Base-by-base conservation (phyloP, 2,888 invertebrate species). In the Laothoe populi region DNA sequence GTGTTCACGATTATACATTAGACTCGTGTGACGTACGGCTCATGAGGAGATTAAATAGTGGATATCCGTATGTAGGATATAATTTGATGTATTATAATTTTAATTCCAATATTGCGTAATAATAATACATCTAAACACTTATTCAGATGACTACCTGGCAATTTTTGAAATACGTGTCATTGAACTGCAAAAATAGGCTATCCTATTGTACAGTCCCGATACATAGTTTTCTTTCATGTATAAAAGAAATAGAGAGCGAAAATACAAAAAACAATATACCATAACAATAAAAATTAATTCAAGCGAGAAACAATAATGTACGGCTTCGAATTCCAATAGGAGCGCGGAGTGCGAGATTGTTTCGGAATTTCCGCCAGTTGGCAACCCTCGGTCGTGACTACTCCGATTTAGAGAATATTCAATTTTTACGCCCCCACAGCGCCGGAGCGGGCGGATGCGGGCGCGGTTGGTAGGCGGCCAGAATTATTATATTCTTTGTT, bases 371-470 rank as follows among this genome's bases (percentile, higher is more conserved):
- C 35, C 44, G 24, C 19, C 26, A 13, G 23, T 62, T 48, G 62
- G 58, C 46, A 58, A 48, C 58, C 57, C 58, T 62, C 46, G n/a
- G 46, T 40, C 48, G 46, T 42, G 63, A 64, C 61, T 66, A 62
- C 60, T 65, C 67, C 70, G 70, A 70, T 71, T 72, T 74, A 68
- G 67, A 68, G 71, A 70, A 74, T 73, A 75, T 75, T 74, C 74
- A 72, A 75, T 77, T 77, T 73, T 77, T 74, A 74, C 75, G 35
- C 72, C 71, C 48, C 57, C 35, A 40, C 19, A 16, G 8, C 26
- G 26, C 38, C 38, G 46, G 48, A 23, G 5, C 19, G 45, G 62
- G 31, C 3, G 46, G 10, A 31, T 35, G 13, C 2, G 48, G 48
- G 19, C n/a, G n/a, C n/a, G 38, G 48, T 42, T 42, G 48, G 53